Conservation (phyloP, 2,113 vertebrate species). For the Solenodon paradoxus region DNA sequence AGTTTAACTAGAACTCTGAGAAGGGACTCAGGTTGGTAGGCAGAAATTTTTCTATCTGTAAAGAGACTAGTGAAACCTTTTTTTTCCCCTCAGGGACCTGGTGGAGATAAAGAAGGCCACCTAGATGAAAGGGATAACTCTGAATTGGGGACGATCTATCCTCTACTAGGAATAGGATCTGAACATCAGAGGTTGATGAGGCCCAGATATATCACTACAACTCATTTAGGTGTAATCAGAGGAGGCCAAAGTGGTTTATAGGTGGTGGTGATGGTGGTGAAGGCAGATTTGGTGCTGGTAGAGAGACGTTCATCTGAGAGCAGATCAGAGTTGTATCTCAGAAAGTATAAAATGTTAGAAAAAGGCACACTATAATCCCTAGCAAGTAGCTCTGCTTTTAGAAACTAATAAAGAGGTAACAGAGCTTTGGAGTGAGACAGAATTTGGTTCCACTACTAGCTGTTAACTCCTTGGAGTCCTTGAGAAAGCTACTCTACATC, state of each 20-base stretch:
- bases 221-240: background rate
- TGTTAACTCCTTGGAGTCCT: constrained; percentile 26
- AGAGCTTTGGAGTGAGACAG: constrained; percentile 13
- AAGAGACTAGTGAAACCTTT: constrained; percentile 30
- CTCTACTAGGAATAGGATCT: constrained; percentile 3
- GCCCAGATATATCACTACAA: background rate
- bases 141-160: background rate
- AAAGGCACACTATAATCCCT: background rate
- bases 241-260: background rate
- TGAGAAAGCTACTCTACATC: constrained; percentile 1
- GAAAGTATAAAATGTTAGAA: background rate
- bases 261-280: background rate
- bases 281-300: background rate
- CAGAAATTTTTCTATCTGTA: constrained; percentile 23
- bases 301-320: background rate
- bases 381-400: constrained; percentile 43
- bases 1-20: constrained; percentile 32
- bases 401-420: constrained; percentile 23
- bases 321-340: background rate
- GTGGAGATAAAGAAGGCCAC: background rate
- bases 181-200: background rate
- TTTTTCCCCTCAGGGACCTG: background rate
- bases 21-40: background rate
- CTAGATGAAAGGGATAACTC: background rate
- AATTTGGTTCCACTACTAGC: constrained; percentile 1